Evolutionary conservation across 2,888 invertebrate genomes (phyloP).

Genomic region (Ischnura elegans): DNA sequence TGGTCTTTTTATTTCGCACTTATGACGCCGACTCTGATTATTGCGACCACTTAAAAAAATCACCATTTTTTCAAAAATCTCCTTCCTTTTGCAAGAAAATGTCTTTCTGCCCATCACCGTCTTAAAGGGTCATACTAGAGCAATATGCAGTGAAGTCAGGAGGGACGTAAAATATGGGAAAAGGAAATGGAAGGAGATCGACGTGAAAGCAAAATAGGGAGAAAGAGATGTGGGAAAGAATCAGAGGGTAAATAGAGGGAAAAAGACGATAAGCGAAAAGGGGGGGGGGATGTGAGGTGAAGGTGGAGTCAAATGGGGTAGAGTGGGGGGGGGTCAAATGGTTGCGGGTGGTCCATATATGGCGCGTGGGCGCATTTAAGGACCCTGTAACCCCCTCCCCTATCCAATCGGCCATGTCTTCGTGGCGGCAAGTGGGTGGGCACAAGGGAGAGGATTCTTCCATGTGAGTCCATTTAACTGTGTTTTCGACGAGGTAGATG

Average conservation of each 20-base stretch:
- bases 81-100: background rate
- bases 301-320: background rate
- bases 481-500: background rate
- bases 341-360: conserved; percentile 25
- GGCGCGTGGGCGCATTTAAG: conserved; percentile 44
- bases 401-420: background rate
- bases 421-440: conserved; percentile 24
- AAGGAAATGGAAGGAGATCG: background rate
- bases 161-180: background rate
- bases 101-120: too few species aligned
- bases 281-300: background rate
- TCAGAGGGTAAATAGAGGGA: background rate
- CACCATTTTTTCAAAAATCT: too few species aligned
- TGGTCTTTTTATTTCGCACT: too few species aligned
- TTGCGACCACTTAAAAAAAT: too few species aligned
- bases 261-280: background rate
- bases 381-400: background rate
- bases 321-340: background rate
- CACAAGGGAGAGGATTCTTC: background rate
- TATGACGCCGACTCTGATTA: too few species aligned
- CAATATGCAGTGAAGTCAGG: background rate
- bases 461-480: conserved; percentile 41
- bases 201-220: background rate
- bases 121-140: background rate
- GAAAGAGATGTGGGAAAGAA: background rate